Evolutionary conservation across 2,888 invertebrate genomes (phyloP), one percentile per base, ranked within the genome.

Genomic region (Oxytorus armatus): DNA sequence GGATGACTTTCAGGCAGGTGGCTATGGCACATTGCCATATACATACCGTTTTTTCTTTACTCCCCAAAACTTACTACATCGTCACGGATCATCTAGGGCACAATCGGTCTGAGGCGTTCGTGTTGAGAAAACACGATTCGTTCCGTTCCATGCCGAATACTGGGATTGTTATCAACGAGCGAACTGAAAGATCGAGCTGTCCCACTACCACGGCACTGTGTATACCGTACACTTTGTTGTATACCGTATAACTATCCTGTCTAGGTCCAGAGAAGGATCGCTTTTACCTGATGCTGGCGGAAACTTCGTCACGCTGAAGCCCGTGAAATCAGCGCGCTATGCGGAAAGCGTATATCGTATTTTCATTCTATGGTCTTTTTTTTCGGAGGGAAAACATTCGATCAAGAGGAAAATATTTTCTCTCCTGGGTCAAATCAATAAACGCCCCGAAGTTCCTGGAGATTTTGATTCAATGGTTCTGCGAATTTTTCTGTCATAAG

Each of bases 111-210:
- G 85, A 87, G 84, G 84, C 84, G 83, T 84, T 82, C 83, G 81
- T 89, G 88, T 90, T 90, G 89, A 85, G 88, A 89, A 90, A 89
- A 89, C 89, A 89, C 85, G 57, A 90, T 91, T 90, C 88, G 90
- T 90, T 90, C 88, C 89, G 82, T 86, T 73, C 51, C 59, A 68
- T 25, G 73, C 53, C 61, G 42, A 66, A 77, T 66, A 39, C 61
- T 36, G 72, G 85, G 83, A 88, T 89, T 86, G 84, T 87, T 88
- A 90, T 90, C 87, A 86, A 82, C 81, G 80, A 83, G 82, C 80
- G 72, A 78, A 78, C 74, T 69, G 81, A 82, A 82, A 82, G 79
- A 73, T 61, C 69, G 49, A 65, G 61, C 72, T n/a, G 70, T 49
- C 33, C 61, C 63, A 61, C 70, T 57, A 51, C 72, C 39, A 59